Evolutionary conservation across 37 sponge, comb jelly and placozoan species (phyloP).

Genomic region (Agelas oroides): DNA sequence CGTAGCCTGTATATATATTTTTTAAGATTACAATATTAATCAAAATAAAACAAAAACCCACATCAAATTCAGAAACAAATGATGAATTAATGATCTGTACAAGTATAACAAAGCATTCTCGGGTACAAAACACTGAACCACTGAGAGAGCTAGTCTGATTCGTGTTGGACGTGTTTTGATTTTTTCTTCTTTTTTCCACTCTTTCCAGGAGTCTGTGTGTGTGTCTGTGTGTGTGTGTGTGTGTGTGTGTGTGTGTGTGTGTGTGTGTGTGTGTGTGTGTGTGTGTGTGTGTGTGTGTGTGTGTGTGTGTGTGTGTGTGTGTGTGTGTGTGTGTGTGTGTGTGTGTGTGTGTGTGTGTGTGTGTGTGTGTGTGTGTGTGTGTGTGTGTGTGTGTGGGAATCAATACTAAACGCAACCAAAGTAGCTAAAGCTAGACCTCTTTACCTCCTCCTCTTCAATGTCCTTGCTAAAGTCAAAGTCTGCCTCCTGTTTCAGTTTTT

Average conservation of each 20-base stretch:
- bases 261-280: slow-evolving; percentile 54
- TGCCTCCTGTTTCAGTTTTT: slow-evolving; percentile 17
- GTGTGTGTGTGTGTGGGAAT: slow-evolving; percentile 53
- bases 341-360: slow-evolving; percentile 54
- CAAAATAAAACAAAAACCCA: too few species aligned
- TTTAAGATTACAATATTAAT: too few species aligned
- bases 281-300: slow-evolving; percentile 55
- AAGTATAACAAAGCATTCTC: too few species aligned
- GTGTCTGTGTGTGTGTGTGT: slow-evolving; percentile 52
- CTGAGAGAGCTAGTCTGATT: too few species aligned
- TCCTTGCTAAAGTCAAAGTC: slow-evolving; percentile 5
- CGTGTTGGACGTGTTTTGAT: too few species aligned
- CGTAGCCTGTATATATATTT: too few species aligned
- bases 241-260: slow-evolving; percentile 54
- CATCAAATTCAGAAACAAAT: too few species aligned
- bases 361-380: slow-evolving; percentile 51
- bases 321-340: slow-evolving; percentile 59
- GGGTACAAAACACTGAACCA: too few species aligned
- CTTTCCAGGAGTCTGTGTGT: slow-evolving; percentile 26
- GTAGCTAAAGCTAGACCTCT: neutral
- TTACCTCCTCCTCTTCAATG: neutral
- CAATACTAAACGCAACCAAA: too few species aligned
- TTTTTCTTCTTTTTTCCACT: too few species aligned
- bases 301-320: slow-evolving; percentile 47
- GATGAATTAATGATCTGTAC: too few species aligned